Conservation (phyloP, 2,113 vertebrate genomes). For the Siphamia tubifer region DNA sequence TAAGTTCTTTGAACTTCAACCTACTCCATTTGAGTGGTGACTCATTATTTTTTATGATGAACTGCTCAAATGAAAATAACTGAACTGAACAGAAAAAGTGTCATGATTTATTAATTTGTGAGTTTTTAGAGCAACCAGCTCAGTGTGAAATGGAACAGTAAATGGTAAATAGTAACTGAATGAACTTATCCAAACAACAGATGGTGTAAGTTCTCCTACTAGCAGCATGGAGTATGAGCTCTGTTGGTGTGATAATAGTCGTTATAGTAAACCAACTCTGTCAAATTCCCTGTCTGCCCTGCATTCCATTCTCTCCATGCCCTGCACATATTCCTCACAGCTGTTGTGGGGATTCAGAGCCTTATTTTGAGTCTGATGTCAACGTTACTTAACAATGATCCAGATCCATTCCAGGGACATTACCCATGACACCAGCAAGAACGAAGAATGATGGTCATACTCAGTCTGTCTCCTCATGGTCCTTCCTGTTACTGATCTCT, state of each 20-base stretch:
- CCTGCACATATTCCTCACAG: slow-evolving; percentile 39
- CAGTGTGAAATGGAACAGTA: too few species aligned
- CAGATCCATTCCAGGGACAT: slow-evolving; percentile 51
- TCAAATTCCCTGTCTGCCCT: slow-evolving; percentile 9
- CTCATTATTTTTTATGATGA: too few species aligned
- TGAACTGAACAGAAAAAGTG: too few species aligned
- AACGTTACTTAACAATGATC: slow-evolving; percentile 57
- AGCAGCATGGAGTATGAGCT: neutral
- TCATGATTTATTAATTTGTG: too few species aligned
- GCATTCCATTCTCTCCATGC: slow-evolving; percentile 60
- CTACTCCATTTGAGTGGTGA: too few species aligned
- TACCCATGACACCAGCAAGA: neutral
- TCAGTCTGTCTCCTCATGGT: neutral
- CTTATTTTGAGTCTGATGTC: slow-evolving; percentile 61
- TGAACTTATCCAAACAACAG: neutral
- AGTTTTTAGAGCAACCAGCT: too few species aligned
- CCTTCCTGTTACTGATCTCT: too few species aligned
- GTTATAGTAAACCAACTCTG: slow-evolving; percentile 41
- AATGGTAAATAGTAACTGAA: neutral
- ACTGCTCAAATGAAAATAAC: too few species aligned
- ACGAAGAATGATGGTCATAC: neutral
- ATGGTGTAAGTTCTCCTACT: neutral
- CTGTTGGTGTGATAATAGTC: slow-evolving; percentile 1
- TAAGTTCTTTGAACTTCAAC: too few species aligned
- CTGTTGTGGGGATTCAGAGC: slow-evolving; percentile 54